Percentiles rank a stretch among this genome's conserved stretches.
Conservation (phyloP, 2,113 vertebrate species). For the Chiloscyllium plagiosum region DNA sequence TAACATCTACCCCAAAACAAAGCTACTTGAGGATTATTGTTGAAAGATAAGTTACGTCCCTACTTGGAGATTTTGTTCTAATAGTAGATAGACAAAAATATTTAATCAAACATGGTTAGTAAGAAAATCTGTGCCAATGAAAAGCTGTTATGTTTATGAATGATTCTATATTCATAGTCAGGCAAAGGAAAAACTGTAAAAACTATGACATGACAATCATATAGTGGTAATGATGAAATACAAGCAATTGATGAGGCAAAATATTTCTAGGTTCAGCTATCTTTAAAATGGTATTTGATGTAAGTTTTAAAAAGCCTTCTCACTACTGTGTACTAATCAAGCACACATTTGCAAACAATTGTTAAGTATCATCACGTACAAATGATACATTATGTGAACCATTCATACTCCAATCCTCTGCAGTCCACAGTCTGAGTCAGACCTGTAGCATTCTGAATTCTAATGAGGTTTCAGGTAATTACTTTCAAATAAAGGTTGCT, state of each 20-base stretch:
- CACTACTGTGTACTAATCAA: neutral
- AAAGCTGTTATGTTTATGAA: neutral
- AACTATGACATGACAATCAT: neutral
- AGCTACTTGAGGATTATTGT: neutral
- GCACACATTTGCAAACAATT: neutral
- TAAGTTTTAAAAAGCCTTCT: neutral
- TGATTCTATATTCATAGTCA: neutral
- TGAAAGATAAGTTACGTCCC: neutral
- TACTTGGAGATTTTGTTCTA: neutral
- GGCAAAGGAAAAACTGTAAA: neutral
- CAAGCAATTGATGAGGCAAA: neutral
- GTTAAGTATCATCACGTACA: neutral
- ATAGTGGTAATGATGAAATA: neutral
- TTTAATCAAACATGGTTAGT: conserved; percentile 4
- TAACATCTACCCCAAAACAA: neutral
- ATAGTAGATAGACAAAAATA: neutral
- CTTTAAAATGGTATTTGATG: neutral
- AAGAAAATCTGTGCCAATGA: neutral
- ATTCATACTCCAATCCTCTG: neutral
- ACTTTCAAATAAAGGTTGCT: neutral
- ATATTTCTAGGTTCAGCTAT: neutral
- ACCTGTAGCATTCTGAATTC: neutral
- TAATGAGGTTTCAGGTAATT: neutral
- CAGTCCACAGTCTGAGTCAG: neutral
- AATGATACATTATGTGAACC: neutral